Evolutionary conservation across 1,140 invertebrate genomes (phyloP).

Genomic region (Gonatopus flavifemur): DNA sequence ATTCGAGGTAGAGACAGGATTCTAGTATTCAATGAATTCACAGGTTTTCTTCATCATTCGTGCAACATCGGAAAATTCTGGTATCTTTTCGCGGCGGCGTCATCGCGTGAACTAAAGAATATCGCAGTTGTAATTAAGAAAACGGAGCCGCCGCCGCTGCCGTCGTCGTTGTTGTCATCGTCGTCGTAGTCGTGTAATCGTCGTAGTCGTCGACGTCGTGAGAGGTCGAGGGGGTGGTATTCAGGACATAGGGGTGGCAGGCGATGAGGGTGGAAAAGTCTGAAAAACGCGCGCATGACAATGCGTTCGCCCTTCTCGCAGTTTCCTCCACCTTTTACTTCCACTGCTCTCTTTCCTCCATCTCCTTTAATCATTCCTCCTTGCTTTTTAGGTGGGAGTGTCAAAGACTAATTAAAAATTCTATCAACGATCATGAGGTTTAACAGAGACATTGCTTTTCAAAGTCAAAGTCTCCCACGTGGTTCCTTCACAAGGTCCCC

Average conservation of each 20-base stretch:
- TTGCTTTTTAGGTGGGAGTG: constrained; percentile 28
- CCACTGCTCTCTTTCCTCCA: constrained; percentile 7
- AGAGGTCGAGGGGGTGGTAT: constrained; percentile 22
- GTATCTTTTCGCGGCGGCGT: constrained; percentile 56
- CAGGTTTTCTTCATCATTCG: too few species aligned
- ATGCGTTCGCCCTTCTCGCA: constrained; percentile 36
- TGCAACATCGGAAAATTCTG: constrained; percentile 42
- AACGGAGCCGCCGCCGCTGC: constrained; percentile 43
- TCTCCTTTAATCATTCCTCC: not conserved
- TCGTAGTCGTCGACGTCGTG: constrained; percentile 8
- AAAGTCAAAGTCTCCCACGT: too few species aligned
- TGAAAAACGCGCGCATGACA: constrained; percentile 60
- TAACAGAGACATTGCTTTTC: constrained; percentile 44
- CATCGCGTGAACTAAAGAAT: constrained; percentile 58
- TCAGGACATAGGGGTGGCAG: constrained; percentile 23
- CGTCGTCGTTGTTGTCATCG: constrained; percentile 21
- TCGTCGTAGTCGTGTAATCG: constrained; percentile 7
- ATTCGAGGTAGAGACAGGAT: too few species aligned
- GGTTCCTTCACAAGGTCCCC: too few species aligned
- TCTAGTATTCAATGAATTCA: too few species aligned
- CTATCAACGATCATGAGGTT: constrained; percentile 28
- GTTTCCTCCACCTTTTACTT: constrained; percentile 13
- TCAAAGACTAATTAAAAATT: constrained; percentile 58
- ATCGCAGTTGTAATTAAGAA: constrained; percentile 59
- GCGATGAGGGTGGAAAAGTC: constrained; percentile 52